Conservation (phyloP, 2,113 vertebrate genomes). For the human region DNA sequence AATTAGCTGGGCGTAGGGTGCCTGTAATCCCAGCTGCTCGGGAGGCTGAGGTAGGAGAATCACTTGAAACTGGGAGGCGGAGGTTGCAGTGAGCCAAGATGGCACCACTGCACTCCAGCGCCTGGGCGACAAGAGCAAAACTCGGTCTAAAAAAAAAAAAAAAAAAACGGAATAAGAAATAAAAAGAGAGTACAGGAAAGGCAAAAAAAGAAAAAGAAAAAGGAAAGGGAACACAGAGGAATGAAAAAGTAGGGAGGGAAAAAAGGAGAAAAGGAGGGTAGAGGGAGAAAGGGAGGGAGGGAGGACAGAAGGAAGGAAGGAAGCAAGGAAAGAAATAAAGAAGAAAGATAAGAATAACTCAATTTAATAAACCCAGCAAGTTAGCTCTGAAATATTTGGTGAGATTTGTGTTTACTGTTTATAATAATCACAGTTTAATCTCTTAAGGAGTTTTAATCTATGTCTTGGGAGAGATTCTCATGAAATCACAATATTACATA, state of each 20-base stretch:
- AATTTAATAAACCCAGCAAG: background rate
- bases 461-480: background rate
- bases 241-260: no score
- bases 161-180: no score
- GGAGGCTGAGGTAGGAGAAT: no score
- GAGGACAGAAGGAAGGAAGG: accelerated
- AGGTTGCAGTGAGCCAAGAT: no score
- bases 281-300: accelerated
- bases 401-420: background rate
- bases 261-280: background rate
- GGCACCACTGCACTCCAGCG: no score
- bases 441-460: background rate
- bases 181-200: background rate
- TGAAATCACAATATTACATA: background rate
- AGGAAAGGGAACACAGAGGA: background rate
- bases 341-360: background rate
- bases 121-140: no score
- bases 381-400: background rate
- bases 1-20: no score
- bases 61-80: no score
- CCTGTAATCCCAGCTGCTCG: no score
- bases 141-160: no score
- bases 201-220: background rate
- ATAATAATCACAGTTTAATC: background rate
- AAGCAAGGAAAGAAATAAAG: accelerated